phyloP scores from a whole-genome alignment of 2,113 vertebrate species.

The Alectura lathami region DNA sequence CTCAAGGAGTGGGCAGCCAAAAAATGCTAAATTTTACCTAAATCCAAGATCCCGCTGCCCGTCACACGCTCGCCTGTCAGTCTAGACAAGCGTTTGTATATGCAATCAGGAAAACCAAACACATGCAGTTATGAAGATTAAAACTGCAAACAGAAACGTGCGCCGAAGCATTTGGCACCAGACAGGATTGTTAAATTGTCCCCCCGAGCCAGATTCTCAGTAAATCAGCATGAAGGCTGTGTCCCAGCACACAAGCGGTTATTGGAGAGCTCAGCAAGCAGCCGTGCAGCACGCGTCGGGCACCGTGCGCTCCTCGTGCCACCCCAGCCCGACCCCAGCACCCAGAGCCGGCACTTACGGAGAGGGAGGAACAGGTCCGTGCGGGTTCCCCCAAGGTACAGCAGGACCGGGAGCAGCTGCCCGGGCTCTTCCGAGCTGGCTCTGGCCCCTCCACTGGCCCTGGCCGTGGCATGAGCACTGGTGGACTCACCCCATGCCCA shows the following conservation, averaged over 20 bases:
- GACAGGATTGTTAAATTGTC: neutral
- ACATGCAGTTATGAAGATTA: neutral
- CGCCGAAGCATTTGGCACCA: neutral
- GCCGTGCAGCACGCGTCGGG: neutral
- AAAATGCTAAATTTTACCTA: neutral
- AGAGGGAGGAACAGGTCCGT: neutral
- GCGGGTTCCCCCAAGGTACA: neutral
- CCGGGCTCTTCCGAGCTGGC: neutral
- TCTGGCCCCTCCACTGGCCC: neutral
- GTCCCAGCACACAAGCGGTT: neutral
- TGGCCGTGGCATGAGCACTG: neutral
- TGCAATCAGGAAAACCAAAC: neutral
- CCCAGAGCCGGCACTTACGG: neutral
- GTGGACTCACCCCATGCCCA: neutral
- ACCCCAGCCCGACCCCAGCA: neutral
- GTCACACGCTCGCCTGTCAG: fast-evolving
- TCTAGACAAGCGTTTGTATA: fast-evolving
- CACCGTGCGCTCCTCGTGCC: neutral
- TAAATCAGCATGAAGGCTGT: neutral
- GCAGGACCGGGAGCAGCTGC: neutral
- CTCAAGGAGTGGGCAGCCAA: neutral
- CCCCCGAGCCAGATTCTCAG: neutral
- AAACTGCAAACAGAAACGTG: neutral
- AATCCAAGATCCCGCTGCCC: fast-evolving
- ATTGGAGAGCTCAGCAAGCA: neutral